Conservation (phyloP, 2,888 invertebrate species). For the Pheosia tremula region DNA sequence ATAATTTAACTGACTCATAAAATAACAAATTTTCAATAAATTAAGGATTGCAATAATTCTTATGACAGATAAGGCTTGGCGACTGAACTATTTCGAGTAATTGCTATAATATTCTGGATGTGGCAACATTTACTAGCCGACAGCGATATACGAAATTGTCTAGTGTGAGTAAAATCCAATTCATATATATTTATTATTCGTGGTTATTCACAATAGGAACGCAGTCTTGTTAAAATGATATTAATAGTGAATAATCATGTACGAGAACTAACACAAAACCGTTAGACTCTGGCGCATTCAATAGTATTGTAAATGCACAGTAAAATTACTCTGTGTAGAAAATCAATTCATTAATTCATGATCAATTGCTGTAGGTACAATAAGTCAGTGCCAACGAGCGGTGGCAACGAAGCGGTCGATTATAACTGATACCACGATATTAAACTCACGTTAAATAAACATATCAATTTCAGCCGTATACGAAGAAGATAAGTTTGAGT, state of each 20-base stretch:
- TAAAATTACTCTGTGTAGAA: background rate
- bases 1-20: constrained; percentile 62
- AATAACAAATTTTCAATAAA: constrained; percentile 60
- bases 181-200: background rate
- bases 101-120: constrained; percentile 10
- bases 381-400: no score
- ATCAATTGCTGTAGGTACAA: no score
- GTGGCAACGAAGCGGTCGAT: no score
- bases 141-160: constrained; percentile 19
- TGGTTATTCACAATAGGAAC: constrained; percentile 20
- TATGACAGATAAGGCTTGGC: constrained; percentile 40
- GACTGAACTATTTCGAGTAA: constrained; percentile 7
- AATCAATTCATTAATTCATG: no score
- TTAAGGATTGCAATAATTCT: constrained; percentile 53
- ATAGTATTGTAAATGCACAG: background rate
- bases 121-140: constrained; percentile 28
- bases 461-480: no score
- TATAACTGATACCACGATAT: no score
- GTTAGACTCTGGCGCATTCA: background rate
- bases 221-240: constrained; percentile 14
- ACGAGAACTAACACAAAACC: constrained; percentile 19
- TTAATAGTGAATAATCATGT: constrained; percentile 32
- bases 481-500: no score
- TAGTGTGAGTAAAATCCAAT: background rate
- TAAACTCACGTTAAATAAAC: no score